These are phyloP conservation scores for Ricordea florida DNA, from an alignment of 92 coral and sea anemone genomes.

Conservation along the genomic window DNA sequence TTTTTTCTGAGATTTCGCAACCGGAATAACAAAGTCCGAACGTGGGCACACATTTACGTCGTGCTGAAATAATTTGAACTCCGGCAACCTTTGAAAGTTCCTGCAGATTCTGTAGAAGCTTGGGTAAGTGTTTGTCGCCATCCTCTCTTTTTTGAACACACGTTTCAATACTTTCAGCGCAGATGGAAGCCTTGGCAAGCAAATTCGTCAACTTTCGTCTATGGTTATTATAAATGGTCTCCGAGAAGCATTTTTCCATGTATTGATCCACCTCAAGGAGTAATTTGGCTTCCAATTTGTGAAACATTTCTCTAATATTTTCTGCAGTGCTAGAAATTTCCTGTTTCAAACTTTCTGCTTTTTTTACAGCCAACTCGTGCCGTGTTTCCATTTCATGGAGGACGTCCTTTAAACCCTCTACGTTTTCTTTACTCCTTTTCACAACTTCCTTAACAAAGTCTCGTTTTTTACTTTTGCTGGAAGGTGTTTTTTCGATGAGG, in stretches of 20 bases:
- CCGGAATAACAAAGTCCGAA: background rate
- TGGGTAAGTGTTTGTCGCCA: background rate
- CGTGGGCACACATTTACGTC: constrained; percentile 22
- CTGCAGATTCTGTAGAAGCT: background rate
- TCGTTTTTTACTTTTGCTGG: constrained; percentile 59
- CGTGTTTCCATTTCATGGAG: constrained; percentile 28
- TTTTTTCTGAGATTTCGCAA: background rate
- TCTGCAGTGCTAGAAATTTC: background rate
- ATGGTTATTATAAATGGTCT: constrained; percentile 18
- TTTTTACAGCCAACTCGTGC: constrained; percentile 18
- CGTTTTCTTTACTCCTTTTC: constrained; percentile 34
- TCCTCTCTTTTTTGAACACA: constrained; percentile 9
- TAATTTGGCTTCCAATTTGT: background rate
- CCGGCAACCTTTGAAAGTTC: constrained; percentile 34
- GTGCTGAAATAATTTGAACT: constrained; percentile 29
- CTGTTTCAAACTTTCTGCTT: background rate
- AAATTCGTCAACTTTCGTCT: constrained; percentile 9
- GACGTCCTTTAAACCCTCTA: constrained; percentile 10
- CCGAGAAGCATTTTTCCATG: constrained; percentile 14
- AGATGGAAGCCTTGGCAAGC: constrained; percentile 11
- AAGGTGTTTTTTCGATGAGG: constrained; percentile 66
- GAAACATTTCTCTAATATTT: background rate
- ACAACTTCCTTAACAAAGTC: constrained; percentile 38
- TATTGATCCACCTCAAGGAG: constrained; percentile 25
- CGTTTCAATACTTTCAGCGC: constrained; percentile 10